Evolutionary conservation across 2,797 vertebrate genomes (phyloP).

Genomic region (Chelmon rostratus): DNA sequence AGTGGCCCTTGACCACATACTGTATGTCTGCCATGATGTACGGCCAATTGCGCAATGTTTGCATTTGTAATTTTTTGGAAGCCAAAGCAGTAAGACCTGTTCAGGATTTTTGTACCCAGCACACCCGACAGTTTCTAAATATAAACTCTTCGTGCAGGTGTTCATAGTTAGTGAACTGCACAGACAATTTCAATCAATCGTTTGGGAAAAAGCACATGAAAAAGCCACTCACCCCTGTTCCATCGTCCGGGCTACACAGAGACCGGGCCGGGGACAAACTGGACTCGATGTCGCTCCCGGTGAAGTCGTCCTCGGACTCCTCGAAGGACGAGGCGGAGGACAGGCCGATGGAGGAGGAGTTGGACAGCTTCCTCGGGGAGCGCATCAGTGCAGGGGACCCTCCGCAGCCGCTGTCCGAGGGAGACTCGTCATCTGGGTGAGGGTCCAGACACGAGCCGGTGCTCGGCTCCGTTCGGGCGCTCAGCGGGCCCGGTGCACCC

Average conservation of each 20-base stretch:
- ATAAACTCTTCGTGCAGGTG: neutral
- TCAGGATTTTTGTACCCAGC: neutral
- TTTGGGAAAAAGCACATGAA: neutral
- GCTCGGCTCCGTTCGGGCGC: conserved; percentile 49
- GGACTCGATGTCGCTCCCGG: conserved; percentile 86
- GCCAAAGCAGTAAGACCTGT: neutral
- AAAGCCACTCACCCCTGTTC: conserved; percentile 84
- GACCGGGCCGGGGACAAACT: conserved; percentile 77
- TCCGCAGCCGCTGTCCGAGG: conserved; percentile 89
- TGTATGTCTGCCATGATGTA: neutral
- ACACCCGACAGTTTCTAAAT: neutral
- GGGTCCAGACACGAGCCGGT: conserved; percentile 70
- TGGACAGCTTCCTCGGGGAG: conserved; percentile 87
- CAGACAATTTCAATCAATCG: neutral
- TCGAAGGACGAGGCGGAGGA: conserved; percentile 94
- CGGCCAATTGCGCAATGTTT: conserved; percentile 6
- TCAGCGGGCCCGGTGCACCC: conserved; percentile 40
- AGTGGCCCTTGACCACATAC: neutral
- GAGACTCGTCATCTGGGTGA: conserved; percentile 83
- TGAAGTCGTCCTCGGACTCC: conserved; percentile 92
- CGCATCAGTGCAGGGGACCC: conserved; percentile 86
- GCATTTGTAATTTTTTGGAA: neutral
- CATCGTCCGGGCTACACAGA: conserved; percentile 85
- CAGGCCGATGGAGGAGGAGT: conserved; percentile 88
- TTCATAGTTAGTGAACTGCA: neutral